phyloP scores from a whole-genome alignment of 2,888 invertebrate species.

The Lepidocyrtinus sp. region DNA sequence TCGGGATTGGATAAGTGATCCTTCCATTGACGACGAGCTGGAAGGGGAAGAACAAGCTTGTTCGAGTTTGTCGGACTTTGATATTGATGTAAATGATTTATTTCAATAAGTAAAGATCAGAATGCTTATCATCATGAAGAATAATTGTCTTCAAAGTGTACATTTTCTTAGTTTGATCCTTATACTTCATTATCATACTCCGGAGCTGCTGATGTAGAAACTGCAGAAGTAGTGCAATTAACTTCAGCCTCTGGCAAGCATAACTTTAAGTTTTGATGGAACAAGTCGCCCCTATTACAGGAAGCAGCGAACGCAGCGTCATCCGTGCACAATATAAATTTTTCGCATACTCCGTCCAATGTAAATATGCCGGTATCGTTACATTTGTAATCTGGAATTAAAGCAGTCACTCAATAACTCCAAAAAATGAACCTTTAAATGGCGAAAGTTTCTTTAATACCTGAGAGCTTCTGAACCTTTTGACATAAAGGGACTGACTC shows the following conservation, averaged over 20 bases:
- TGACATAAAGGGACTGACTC: slow-evolving; percentile 42
- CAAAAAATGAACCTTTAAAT: not conserved
- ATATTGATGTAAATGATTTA: slow-evolving; percentile 49
- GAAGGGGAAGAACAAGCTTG: slow-evolving; percentile 3
- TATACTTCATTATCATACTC: too few relatives aligned
- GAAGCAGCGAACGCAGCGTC: slow-evolving; percentile 34
- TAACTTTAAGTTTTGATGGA: slow-evolving; percentile 31
- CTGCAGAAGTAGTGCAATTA: not conserved
- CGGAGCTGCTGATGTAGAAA: too few relatives aligned
- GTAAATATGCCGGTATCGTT: slow-evolving; percentile 34
- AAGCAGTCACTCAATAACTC: not conserved
- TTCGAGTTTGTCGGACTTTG: not conserved
- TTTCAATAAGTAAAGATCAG: slow-evolving; percentile 24
- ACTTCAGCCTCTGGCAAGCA: slow-evolving; percentile 44
- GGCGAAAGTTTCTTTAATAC: slow-evolving; percentile 9
- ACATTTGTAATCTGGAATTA: slow-evolving; percentile 25
- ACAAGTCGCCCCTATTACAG: slow-evolving; percentile 46
- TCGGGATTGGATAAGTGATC: slow-evolving; percentile 38
- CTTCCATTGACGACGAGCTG: slow-evolving; percentile 23
- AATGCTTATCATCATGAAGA: not conserved
- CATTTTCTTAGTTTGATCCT: not conserved
- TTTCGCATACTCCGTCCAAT: slow-evolving; percentile 24
- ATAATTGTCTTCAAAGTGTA: not conserved
- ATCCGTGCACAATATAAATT: slow-evolving; percentile 44
- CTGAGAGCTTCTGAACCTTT: slow-evolving; percentile 27